Evolutionary conservation across 1,140 invertebrate species (phyloP), one percentile per base, ranked within the genome.

Genomic region (roundworm (Caenorhabditis elegans)): DNA sequence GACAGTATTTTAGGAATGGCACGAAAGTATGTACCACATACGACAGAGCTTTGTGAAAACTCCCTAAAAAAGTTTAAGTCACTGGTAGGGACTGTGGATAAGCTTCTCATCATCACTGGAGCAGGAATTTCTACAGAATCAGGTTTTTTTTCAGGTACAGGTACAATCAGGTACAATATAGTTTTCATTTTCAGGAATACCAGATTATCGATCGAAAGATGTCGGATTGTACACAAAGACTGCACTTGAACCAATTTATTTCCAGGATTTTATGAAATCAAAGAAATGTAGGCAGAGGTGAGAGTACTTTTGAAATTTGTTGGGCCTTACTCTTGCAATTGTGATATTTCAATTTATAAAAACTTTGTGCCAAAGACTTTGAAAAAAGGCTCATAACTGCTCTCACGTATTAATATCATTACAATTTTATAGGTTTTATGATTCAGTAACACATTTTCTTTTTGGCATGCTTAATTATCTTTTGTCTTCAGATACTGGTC

Each of bases 91-190:
- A 17, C 34, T 2, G n/a, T 83, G n/a, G 75, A 83, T 22, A 83
- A 86, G 46, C 76, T 91, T 13, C 86, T 95, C 55, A 92, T 96
- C 51, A 86, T 97, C 60, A 96, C 95, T 51, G 96, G 96, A 43
- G 96, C 96, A 84, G 96, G 96, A 76, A 93, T 98, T 86, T 98
- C 96, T 28, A 98, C 96, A 17, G 96, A 98, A 93, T 93, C 92
- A 91, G 96, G 96, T 82, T 86, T 95, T 95, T 24, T 76, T 65
- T 76, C 65, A 11, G 5, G 28, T 55, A 28, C 24, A 8, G 49
- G 19, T 55, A 60, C 22, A n/a, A n/a, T n/a, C n/a, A n/a, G n/a
- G n/a, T 10, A 4, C n/a, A 79, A 65, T 47, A 4, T 26, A 46
- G 79, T 76, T 55, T 77, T 65, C 24, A 39, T 24, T 76, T 88